Evolutionary conservation across 2,888 invertebrate species (phyloP).

Genomic region (Notodonta ziczac): DNA sequence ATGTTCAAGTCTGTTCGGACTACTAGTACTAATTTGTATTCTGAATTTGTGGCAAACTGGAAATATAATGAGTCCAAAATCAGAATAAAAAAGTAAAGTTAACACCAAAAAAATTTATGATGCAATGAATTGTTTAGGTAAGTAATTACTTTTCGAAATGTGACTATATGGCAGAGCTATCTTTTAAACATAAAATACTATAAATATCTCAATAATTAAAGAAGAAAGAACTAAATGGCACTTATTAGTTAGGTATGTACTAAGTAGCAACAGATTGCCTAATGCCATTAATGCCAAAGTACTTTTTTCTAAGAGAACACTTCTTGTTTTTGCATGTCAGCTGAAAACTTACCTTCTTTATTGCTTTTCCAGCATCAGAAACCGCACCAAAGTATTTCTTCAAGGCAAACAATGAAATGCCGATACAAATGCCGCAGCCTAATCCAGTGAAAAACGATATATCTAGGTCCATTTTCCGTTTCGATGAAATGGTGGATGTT

Average conservation of each 20-base stretch:
- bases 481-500: slow-evolving; percentile 54
- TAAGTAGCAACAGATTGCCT: no score
- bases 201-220: no score
- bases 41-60: slow-evolving; percentile 75
- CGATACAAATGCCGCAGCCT: slow-evolving; percentile 76
- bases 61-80: slow-evolving; percentile 31
- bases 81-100: no score
- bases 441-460: slow-evolving; percentile 70
- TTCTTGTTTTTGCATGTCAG: neutral
- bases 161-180: no score
- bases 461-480: slow-evolving; percentile 71
- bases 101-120: no score
- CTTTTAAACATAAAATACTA: no score
- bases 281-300: no score
- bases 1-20: slow-evolving; percentile 96
- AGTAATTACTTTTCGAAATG: no score
- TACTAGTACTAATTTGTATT: slow-evolving; percentile 93
- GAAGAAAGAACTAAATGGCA: no score
- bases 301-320: neutral
- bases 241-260: no score
- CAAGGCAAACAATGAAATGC: slow-evolving; percentile 69
- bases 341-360: slow-evolving; percentile 56
- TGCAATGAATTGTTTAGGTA: no score
- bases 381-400: slow-evolving; percentile 57
- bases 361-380: slow-evolving; percentile 46